These are phyloP conservation scores for Patella caerulea DNA, from an alignment of 2,888 invertebrate species.

Conservation along the genomic window DNA sequence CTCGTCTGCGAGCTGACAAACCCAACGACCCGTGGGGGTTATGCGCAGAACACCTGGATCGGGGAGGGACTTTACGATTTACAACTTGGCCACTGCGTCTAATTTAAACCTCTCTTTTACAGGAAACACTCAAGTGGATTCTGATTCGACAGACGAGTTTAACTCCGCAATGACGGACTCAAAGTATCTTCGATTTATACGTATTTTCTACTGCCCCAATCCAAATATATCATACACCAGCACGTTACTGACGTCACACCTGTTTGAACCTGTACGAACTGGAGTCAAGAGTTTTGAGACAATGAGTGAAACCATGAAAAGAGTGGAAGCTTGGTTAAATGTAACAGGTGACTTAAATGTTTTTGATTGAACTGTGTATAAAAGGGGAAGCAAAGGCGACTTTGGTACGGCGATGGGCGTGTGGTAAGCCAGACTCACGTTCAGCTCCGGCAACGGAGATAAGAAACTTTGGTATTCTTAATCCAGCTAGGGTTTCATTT, in stretches of 20 bases:
- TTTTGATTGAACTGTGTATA: background rate
- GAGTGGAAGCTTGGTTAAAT: conserved; percentile 49
- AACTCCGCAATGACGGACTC: conserved; percentile 11
- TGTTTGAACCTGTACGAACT: conserved; percentile 45
- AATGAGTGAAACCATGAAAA: conserved; percentile 51
- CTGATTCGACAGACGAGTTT: conserved; percentile 30
- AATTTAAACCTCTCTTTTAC: background rate
- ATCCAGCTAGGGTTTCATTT: too few species aligned
- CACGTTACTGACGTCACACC: conserved; percentile 31
- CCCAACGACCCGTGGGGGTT: too few species aligned
- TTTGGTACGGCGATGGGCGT: conserved; percentile 20
- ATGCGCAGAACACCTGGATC: too few species aligned
- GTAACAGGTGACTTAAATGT: conserved; percentile 38
- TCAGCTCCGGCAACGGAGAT: conserved; percentile 5
- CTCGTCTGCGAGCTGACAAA: too few species aligned
- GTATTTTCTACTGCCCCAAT: conserved; percentile 27
- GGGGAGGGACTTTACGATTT: too few species aligned
- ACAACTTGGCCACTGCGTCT: too few species aligned
- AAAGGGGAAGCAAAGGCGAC: conserved; percentile 4
- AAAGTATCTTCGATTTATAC: conserved; percentile 22
- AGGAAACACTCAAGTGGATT: conserved; percentile 17
- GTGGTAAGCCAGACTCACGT: conserved; percentile 17
- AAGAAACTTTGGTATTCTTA: too few species aligned
- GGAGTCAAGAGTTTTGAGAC: conserved; percentile 41
- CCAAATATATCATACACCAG: conserved; percentile 18